phyloP scores from a whole-genome alignment of 1,140 invertebrate genomes.

The Neodiprion lecontei region DNA sequence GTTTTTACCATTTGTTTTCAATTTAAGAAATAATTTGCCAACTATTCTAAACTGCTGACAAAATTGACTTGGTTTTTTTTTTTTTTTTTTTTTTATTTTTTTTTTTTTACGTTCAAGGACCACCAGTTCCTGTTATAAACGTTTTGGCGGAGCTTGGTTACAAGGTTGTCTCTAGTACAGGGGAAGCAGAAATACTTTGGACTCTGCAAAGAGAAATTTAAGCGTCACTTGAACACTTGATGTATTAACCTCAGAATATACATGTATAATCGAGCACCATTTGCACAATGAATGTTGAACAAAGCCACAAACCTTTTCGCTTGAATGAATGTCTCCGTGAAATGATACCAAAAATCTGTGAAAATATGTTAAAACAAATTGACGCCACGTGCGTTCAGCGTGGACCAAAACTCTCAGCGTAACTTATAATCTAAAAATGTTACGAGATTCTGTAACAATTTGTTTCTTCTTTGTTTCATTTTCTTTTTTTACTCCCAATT shows the following conservation, averaged over 20 bases:
- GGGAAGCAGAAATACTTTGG: constrained; percentile 81
- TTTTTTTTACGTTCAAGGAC: constrained; percentile 52
- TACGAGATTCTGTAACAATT: too few species aligned
- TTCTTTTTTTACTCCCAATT: too few species aligned
- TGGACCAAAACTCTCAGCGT: too few species aligned
- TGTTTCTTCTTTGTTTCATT: too few species aligned
- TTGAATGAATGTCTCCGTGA: too few species aligned
- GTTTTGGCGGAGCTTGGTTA: constrained; percentile 77
- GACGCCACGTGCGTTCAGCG: too few species aligned
- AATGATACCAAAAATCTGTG: too few species aligned
- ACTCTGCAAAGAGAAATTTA: constrained; percentile 78
- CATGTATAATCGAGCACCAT: background rate
- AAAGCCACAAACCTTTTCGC: too few species aligned
- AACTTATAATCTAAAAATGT: too few species aligned
- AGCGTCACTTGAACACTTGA: constrained; percentile 23
- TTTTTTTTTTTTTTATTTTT: constrained; percentile 15
- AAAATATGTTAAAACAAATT: too few species aligned
- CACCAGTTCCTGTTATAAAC: constrained; percentile 73
- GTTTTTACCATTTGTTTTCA: background rate
- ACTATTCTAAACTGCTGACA: constrained; percentile 3
- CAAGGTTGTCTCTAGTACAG: constrained; percentile 76
- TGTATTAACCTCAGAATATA: background rate
- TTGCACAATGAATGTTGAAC: too few species aligned
- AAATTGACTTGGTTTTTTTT: constrained; percentile 17
- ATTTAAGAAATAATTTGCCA: background rate